Base-by-base conservation (phyloP, 37 sponge, comb jelly and placozoan genomes). In the Theonella swinhoei region DNA sequence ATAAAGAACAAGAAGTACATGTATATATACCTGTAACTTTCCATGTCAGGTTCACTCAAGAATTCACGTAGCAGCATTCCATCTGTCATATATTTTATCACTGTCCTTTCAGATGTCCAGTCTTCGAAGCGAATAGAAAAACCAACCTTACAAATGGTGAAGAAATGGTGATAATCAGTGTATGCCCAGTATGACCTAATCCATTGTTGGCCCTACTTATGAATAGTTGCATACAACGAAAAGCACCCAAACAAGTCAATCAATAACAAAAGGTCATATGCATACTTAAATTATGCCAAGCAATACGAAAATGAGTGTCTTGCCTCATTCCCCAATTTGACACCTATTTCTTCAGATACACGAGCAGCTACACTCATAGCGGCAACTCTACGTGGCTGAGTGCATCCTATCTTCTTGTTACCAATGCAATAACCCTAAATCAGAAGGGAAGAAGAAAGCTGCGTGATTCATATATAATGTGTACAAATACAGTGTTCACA, bases 331-430 rank as follows among this genome's bases (percentile, higher is more conserved):
- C 99, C 99, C 32, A 99, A 75, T 61, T 99, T 99, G 17, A 95
- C 95, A 32, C 88, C 94, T 87, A 99, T 88, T 70, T 99, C 99
- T 39, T 96, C 88, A 3, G 99, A 86, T 5, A 99, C 99, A 58
- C 99, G 80, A 61, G 99, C 95, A 61, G 99, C 93, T n/a, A 99
- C 99, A 84, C 99, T 99, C 99, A 99, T 99, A 38, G 99, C 99
- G 23, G 99, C 99, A 35, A 99, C 99, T 76, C 99, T 79, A 17
- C 99, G 81, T 30, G 99, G 99, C 80, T 99, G 99, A 32, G 99
- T 99, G 74, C 99, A 99, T 7, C 94, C 99, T 32, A 96, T 91
- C 77, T 89, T 98, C 83, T 90, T 91, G 24, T 80, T 85, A 84
- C 80, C 81, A 34, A 86, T 86, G 28, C 86, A 82, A 75, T 91